phyloP scores from a whole-genome alignment of 2,113 vertebrate genomes.

The Vulpes vulpes region DNA sequence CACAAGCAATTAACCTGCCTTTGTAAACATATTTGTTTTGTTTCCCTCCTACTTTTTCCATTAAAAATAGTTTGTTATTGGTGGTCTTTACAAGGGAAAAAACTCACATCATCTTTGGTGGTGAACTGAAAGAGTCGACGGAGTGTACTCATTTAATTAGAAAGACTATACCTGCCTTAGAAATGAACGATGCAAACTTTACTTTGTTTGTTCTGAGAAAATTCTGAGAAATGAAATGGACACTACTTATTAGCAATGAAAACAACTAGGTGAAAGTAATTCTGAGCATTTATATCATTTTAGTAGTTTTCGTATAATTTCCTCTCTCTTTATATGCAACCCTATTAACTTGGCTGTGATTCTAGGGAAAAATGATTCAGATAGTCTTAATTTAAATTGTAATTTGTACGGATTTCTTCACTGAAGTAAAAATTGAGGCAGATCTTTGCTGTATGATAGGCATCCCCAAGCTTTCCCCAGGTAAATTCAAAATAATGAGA shows the following conservation, averaged over 20 bases:
- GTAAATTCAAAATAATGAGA: background rate
- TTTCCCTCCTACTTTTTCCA: background rate
- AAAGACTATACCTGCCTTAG: background rate
- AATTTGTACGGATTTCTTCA: background rate
- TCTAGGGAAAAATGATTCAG: background rate
- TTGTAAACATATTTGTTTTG: background rate
- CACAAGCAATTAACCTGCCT: background rate
- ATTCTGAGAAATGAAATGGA: background rate
- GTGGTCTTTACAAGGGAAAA: background rate
- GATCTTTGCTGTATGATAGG: too few relatives aligned
- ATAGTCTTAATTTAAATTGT: background rate
- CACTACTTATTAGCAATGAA: background rate
- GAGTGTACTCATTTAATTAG: background rate
- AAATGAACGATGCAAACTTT: slow-evolving; percentile 17
- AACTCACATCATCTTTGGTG: background rate
- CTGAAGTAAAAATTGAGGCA: background rate
- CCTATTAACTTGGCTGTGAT: background rate
- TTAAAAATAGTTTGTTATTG: background rate
- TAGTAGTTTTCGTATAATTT: background rate
- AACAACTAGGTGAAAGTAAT: slow-evolving; percentile 5
- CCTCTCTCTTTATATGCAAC: background rate
- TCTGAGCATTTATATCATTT: background rate
- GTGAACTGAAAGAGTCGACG: background rate
- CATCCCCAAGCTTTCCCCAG: background rate
- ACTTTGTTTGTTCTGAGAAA: background rate